Evolutionary conservation across 2,113 vertebrate genomes (phyloP).

Genomic region (Sminthopsis crassicaudata): DNA sequence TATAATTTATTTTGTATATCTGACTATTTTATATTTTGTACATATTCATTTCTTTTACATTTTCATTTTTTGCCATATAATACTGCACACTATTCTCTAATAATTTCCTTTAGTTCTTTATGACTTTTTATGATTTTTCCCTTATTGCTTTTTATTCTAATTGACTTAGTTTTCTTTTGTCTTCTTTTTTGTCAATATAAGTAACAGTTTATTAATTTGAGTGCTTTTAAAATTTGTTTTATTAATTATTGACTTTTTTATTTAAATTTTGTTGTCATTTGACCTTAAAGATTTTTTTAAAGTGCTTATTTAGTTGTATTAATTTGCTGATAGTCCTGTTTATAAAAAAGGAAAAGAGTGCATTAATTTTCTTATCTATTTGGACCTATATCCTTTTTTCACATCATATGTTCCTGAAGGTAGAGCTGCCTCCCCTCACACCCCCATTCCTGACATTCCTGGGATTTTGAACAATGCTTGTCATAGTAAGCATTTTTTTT

Average conservation of each 20-base stretch:
- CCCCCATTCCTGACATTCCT: background rate
- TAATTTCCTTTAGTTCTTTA: background rate
- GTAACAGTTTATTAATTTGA: background rate
- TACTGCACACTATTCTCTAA: background rate
- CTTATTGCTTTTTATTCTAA: background rate
- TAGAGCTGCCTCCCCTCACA: background rate
- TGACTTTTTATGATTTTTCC: background rate
- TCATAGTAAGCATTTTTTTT: background rate
- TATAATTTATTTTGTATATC: background rate
- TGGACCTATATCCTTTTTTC: background rate
- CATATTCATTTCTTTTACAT: background rate
- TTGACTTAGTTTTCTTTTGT: background rate
- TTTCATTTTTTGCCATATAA: background rate
- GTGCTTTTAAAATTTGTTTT: background rate
- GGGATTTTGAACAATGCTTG: background rate
- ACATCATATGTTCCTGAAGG: background rate
- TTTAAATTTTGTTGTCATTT: background rate
- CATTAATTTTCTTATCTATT: background rate
- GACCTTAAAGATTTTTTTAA: background rate
- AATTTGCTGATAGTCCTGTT: background rate
- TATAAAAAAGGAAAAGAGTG: background rate
- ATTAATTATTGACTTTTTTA: background rate
- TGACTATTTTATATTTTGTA: background rate
- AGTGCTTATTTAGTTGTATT: background rate
- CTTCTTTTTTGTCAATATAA: background rate